These are phyloP conservation scores for Watsonalla binaria DNA, from an alignment of 2,888 invertebrate species.

Conservation along the genomic window DNA sequence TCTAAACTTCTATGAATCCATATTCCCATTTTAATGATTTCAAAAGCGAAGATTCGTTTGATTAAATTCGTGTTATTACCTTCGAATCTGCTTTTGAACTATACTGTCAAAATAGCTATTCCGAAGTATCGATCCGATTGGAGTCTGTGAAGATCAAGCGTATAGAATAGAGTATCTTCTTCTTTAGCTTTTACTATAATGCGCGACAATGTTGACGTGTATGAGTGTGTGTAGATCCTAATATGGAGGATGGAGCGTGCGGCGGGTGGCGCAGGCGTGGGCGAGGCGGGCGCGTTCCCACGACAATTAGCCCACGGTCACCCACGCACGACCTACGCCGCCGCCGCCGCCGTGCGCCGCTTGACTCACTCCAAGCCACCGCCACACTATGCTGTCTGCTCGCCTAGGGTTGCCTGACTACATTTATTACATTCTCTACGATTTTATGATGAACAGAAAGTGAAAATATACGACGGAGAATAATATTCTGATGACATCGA, in stretches of 20 bases:
- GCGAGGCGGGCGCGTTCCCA: constrained; percentile 50
- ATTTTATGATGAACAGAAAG: not conserved
- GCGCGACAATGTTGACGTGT: not conserved
- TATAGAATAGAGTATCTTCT: too few relatives aligned
- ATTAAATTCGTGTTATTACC: too few relatives aligned
- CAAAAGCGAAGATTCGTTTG: too few relatives aligned
- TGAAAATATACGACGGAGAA: too few relatives aligned
- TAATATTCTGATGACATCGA: too few relatives aligned
- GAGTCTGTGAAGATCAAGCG: too few relatives aligned
- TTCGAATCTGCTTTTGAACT: too few relatives aligned
- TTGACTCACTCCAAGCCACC: constrained; percentile 37
- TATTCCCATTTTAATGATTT: too few relatives aligned
- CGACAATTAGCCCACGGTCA: constrained; percentile 66
- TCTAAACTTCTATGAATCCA: too few relatives aligned
- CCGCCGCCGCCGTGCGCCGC: constrained; percentile 26
- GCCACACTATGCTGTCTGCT: constrained; percentile 23
- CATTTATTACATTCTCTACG: not conserved
- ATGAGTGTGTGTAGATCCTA: not conserved
- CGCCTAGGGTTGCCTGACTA: constrained; percentile 34
- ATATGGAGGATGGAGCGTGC: not conserved
- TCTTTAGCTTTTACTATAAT: not conserved
- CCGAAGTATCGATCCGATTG: too few relatives aligned
- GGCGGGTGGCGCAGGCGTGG: constrained; percentile 6
- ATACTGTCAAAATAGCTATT: too few relatives aligned
- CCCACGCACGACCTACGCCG: constrained; percentile 30